phyloP scores from a whole-genome alignment of 2,797 vertebrate species.

The Intellagama lesueurii region DNA sequence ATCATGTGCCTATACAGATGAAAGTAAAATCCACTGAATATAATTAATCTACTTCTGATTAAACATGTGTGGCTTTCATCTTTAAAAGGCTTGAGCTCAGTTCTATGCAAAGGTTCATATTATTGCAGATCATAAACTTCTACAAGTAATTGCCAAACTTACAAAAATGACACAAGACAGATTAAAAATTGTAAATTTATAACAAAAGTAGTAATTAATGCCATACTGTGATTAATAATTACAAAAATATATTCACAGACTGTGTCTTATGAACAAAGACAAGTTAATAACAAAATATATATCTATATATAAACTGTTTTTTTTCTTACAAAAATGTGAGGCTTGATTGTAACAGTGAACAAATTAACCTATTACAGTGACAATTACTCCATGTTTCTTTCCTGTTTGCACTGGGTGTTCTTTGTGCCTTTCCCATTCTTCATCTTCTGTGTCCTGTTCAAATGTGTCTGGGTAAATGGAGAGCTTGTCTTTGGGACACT shows the following conservation, averaged over 20 bases:
- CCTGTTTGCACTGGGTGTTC: constrained; percentile 71
- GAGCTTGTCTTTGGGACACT: constrained; percentile 92
- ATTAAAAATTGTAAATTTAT: constrained; percentile 60
- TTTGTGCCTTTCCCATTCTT: constrained; percentile 79
- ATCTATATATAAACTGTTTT: constrained; percentile 56
- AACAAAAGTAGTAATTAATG: constrained; percentile 53
- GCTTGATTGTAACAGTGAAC: constrained; percentile 34
- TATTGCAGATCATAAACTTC: constrained; percentile 21
- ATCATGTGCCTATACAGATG: not conserved
- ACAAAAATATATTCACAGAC: constrained; percentile 54
- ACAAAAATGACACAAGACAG: constrained; percentile 45
- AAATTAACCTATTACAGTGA: constrained; percentile 79
- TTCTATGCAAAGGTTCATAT: constrained; percentile 16
- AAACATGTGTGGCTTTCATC: not conserved
- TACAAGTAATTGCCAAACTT: constrained; percentile 55
- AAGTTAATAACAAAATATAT: constrained; percentile 54
- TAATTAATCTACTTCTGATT: not conserved
- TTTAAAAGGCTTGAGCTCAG: constrained; percentile 26
- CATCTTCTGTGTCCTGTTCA: constrained; percentile 79
- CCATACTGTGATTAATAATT: constrained; percentile 57
- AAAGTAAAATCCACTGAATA: not conserved
- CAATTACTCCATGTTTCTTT: constrained; percentile 78
- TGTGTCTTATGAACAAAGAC: constrained; percentile 61
- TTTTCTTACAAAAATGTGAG: constrained; percentile 52
- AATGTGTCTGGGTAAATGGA: constrained; percentile 79